These are phyloP conservation scores for Tolmerus cingulatus DNA, from an alignment of 2,888 invertebrate genomes.

Conservation along the genomic window DNA sequence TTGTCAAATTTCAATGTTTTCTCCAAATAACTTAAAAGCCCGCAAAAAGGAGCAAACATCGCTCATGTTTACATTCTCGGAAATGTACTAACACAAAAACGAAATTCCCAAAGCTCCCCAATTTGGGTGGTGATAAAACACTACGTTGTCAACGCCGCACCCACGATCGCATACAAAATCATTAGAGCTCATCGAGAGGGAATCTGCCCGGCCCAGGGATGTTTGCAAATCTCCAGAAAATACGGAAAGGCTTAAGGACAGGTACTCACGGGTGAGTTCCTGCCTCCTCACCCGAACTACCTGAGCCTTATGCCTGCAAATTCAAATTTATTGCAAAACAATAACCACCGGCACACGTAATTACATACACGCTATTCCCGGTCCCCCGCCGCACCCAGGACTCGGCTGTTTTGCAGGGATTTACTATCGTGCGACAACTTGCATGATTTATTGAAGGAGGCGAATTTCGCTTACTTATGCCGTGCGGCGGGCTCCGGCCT, in stretches of 20 bases:
- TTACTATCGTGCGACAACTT: conserved; percentile 17
- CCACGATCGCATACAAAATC: not conserved
- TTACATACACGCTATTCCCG: not conserved
- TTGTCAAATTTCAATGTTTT: not conserved
- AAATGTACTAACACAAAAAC: not conserved
- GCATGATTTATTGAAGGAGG: conserved; percentile 15
- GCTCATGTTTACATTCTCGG: not conserved
- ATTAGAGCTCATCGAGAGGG: not conserved
- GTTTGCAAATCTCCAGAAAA: not conserved
- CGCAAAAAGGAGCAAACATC: not conserved
- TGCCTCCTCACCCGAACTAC: not conserved
- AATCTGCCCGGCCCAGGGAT: not conserved
- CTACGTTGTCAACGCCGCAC: not conserved
- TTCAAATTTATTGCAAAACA: conserved; percentile 21
- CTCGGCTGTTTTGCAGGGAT: not conserved
- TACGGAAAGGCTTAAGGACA: not conserved
- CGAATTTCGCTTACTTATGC: conserved; percentile 11
- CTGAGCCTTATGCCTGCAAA: not conserved
- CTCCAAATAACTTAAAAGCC: not conserved
- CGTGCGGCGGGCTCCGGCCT: not conserved
- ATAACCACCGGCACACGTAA: conserved; percentile 11
- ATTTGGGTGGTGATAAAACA: not conserved
- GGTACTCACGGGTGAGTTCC: not conserved
- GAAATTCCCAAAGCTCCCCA: not conserved
- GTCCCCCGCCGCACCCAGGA: not conserved